These are phyloP conservation scores for Alectura lathami DNA, from an alignment of 2,113 vertebrate species.

Conservation along the genomic window DNA sequence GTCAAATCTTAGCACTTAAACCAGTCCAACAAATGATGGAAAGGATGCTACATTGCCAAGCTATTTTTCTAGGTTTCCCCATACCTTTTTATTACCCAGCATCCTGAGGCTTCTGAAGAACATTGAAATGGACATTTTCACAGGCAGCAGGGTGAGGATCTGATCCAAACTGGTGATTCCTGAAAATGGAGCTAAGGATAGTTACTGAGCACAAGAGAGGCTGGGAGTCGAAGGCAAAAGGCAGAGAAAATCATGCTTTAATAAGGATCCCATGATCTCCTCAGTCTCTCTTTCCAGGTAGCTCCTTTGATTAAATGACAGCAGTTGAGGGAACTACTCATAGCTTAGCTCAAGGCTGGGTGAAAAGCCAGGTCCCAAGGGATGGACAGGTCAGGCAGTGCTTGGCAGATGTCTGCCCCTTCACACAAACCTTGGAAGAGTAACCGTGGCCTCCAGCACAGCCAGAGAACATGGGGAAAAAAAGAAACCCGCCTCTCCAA, in stretches of 20 bases:
- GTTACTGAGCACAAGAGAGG: neutral
- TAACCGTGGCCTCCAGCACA: neutral
- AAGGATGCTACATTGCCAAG: accelerated
- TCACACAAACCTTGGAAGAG: neutral
- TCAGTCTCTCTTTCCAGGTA: neutral
- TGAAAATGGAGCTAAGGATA: neutral
- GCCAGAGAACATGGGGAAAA: neutral
- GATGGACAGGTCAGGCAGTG: neutral
- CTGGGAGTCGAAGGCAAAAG: neutral
- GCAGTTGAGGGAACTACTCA: neutral
- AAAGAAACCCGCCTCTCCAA: neutral
- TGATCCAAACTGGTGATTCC: neutral
- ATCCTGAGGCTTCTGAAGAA: neutral
- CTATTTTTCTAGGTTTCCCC: neutral
- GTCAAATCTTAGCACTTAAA: neutral
- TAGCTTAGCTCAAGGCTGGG: neutral
- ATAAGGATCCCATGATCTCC: neutral
- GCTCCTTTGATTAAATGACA: neutral
- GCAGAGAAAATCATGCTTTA: neutral
- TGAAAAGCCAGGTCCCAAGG: neutral
- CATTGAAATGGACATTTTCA: accelerated
- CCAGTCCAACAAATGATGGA: neutral
- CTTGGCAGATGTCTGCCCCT: neutral
- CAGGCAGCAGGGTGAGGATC: neutral
- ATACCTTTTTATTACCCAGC: neutral